Evolutionary conservation across 1,140 invertebrate genomes (phyloP), one percentile per base, ranked within the genome.

Genomic region (Andrena cerasifolii): DNA sequence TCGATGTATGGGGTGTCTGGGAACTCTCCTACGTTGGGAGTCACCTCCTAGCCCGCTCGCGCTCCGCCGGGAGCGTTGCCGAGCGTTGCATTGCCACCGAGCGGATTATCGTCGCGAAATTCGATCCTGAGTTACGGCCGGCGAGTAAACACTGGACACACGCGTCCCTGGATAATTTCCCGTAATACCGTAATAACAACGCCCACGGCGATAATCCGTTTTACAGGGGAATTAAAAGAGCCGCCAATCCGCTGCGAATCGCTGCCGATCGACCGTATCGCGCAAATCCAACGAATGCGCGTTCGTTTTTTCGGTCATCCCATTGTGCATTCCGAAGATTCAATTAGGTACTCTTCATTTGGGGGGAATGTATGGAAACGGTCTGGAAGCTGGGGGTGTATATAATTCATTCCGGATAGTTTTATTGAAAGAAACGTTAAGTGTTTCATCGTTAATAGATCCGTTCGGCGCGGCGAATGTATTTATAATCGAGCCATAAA

Each of bases 171-270:
- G 54, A 58, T 58, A 58, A 58, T 58, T 33, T 58, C 54, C 7
- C 28, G 6, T 61, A n/a, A 43, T 12, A 26, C 33, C 59, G 59
- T 62, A 62, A 62, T 62, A 62, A 62, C 59, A 12, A 62, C 43
- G 14, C 36, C 14, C 59, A 3, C 21, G 36, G 7, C 21, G 59
- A 26, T 62, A 62, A 62, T 62, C 59, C 36, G 36, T 43, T 45
- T 45, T 40, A n/a, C 36, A 24, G 2, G 36, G 21, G 24, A 62
- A 62, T 62, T 16, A 62, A 62, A 40, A 62, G 36, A n/a, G 21
- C 12, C 59, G 21, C 36, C 45, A 43, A 43, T 43, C 59, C 36
- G 36, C 12, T n/a, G n/a, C 31, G n/a, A 10, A 8, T 18, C 58
- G 16, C 36, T 10, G 3, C 51, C n/a, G n/a, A n/a, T n/a, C n/a